Evolutionary conservation across 92 coral and sea anemone species (phyloP), one percentile per base, ranked within the genome.

Genomic region (Metridium senile): DNA sequence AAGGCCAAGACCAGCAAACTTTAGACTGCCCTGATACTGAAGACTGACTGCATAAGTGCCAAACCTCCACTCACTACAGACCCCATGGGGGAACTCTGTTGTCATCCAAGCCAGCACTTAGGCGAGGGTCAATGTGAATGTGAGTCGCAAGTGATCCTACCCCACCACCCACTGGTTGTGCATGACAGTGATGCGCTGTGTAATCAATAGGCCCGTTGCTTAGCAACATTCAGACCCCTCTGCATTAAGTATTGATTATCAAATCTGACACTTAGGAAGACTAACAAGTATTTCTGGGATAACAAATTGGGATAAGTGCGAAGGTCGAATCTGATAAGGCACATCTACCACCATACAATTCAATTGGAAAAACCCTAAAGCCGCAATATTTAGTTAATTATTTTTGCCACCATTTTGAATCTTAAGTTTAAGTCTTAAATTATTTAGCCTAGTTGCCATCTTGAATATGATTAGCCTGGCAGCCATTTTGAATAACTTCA

Each of bases 111-210:
- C 54, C 72, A 51, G 75, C 75, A 23, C 29, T 45, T 70, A 54
- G 53, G 75, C 17, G 62, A 51, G 27, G 75, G 45, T 49, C n/a
- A 70, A 59, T 70, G 62, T 52, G 45, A 70, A 57, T 70, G 57
- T 11, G 62, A 70, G 75, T 47, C 43, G 0, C 32, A 49, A 30
- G 45, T 30, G 57, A 27, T 52, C 59, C 53, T 70, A 25, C 62
- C 75, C 75, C 75, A 70, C 75, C 33, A 46, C 62, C 43, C 75
- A 70, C 57, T 46, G 75, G 61, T 13, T 70, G n/a, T 46, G 75
- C 25, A 49, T 49, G 47, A 70, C 75, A 70, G 75, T 49, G 62
- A 70, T 43, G 74, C 30, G 35, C 27, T 2, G 62, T 45, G 75
- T 70, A 34, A 70, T 70, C 46, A 70, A 49, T 70, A 70, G 62